A percentile compares a stretch with the other conserved stretches of the same genome.
phyloP scores from a whole-genome alignment of 2,888 invertebrate genomes.

The Hofmannophila pseudospretella region DNA sequence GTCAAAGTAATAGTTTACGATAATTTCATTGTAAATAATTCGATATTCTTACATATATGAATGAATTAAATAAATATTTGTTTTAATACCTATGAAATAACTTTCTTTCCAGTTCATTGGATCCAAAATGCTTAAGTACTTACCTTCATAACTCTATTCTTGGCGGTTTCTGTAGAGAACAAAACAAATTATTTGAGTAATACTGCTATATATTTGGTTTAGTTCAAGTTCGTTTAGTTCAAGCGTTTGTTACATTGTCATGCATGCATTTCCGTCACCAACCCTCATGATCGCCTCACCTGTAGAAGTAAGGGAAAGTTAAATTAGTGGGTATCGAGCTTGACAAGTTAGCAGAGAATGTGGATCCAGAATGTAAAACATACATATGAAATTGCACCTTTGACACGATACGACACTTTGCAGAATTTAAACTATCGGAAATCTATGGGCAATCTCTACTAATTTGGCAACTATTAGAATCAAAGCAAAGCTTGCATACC shows the following conservation, averaged over 20 bases:
- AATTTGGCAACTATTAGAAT: no score
- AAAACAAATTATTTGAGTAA: slow-evolving; percentile 7
- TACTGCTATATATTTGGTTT: slow-evolving; percentile 2
- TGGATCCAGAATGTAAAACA: no score
- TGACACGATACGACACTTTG: no score
- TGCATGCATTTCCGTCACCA: slow-evolving; percentile 12
- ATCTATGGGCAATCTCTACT: no score
- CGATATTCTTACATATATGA: slow-evolving; percentile 72
- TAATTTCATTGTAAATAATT: slow-evolving; percentile 77
- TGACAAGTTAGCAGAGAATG: not conserved
- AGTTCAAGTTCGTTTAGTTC: not conserved
- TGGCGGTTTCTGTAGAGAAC: slow-evolving; percentile 29
- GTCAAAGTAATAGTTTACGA: slow-evolving; percentile 58
- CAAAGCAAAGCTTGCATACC: no score
- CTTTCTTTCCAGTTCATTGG: slow-evolving; percentile 27
- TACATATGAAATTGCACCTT: no score
- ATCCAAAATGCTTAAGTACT: slow-evolving; percentile 12
- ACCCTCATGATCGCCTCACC: slow-evolving; percentile 20
- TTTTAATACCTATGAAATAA: slow-evolving; percentile 60
- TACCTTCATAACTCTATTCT: slow-evolving; percentile 34
- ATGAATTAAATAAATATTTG: slow-evolving; percentile 75
- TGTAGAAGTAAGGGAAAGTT: slow-evolving; percentile 24
- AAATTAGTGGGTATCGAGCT: not conserved
- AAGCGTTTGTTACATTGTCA: not conserved
- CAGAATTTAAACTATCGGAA: no score